Evolutionary conservation across 2,888 invertebrate species (phyloP), one percentile per base, ranked within the genome.

Genomic region (Argyra leucocephala): DNA sequence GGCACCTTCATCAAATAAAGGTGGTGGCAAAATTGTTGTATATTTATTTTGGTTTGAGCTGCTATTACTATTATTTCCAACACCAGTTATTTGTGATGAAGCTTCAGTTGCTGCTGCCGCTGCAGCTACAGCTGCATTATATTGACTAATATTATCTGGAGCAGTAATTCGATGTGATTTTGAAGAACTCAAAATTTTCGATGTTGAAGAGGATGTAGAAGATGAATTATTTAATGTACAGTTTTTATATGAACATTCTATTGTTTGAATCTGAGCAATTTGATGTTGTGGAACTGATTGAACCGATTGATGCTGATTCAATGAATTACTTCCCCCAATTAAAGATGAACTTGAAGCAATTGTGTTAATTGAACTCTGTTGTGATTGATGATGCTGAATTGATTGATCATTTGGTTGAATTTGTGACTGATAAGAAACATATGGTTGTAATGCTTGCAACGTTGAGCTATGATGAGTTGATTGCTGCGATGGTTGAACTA

Each of bases 171-270:
- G 67, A 57, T 70, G 72, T 23, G 69, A 61, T 9, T 69, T 61
- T 21, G 61, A 61, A 26, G 61, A 61, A 21, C 61, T 61, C 31
- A 61, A n/a, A 61, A 61, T 61, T 61, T 61, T 61, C n/a, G 61
- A 61, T 21, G 61, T 26, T 10, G 58, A 37, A 18, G 58, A 58
- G 6, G 26, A 57, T 1, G 57, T 18, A 15, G 59, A 59, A 22
- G 62, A 58, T 18, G 61, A 57, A 26, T 61, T 73, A 66, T 77
- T 78, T 0, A 78, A 68, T 62, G 79, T 77, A 37, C 79, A 79
- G 69, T 79, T 79, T 69, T 78, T 79, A 65, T 78, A 79, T 64
- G 74, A 77, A 66, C 79, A 79, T 66, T 79, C 79, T 22, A 72
- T 69, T 22, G 70, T 68, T 66, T 71, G 70, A 67, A 66, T 67